These are phyloP conservation scores for Aurelia coerulea DNA, from an alignment of 30 jellyfish, hydroid and myxozoan genomes.

Conservation along the genomic window DNA sequence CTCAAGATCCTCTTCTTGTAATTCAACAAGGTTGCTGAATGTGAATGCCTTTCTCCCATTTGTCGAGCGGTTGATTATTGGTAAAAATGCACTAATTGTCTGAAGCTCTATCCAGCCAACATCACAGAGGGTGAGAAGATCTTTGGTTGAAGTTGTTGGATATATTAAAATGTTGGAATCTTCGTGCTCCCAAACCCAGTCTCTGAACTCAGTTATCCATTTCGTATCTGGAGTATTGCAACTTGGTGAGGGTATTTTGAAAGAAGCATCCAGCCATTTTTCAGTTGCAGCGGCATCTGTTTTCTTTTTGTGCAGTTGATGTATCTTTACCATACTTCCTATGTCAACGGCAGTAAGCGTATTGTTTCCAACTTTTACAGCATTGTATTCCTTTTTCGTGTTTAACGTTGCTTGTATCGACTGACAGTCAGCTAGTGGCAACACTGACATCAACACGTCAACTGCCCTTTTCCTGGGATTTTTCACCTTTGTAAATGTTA, in stretches of 20 bases:
- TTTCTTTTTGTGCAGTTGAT: conserved; percentile 16
- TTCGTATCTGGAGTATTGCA: background rate
- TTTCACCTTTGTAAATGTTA: background rate
- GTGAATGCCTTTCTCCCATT: conserved; percentile 15
- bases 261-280: background rate
- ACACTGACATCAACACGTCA: background rate
- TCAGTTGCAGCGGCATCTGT: conserved; percentile 15
- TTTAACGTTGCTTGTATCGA: conserved; percentile 5
- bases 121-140: conserved; percentile 30
- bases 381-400: conserved; percentile 4
- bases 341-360: conserved; percentile 1
- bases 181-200: conserved; percentile 17
- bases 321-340: conserved; percentile 7
- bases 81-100: conserved; percentile 2
- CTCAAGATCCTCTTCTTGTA: background rate
- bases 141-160: conserved; percentile 7
- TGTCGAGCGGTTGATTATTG: conserved; percentile 9
- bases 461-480: background rate
- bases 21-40: conserved; percentile 11
- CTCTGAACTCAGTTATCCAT: conserved; percentile 10
- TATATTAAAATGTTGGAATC: conserved; percentile 11
- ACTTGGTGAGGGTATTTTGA: conserved; percentile 6
- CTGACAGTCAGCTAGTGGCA: conserved; percentile 19
- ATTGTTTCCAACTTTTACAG: conserved; percentile 10
- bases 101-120: conserved; percentile 25